phyloP scores from a whole-genome alignment of 2,888 invertebrate species.

The Digitonthophagus gazella region DNA sequence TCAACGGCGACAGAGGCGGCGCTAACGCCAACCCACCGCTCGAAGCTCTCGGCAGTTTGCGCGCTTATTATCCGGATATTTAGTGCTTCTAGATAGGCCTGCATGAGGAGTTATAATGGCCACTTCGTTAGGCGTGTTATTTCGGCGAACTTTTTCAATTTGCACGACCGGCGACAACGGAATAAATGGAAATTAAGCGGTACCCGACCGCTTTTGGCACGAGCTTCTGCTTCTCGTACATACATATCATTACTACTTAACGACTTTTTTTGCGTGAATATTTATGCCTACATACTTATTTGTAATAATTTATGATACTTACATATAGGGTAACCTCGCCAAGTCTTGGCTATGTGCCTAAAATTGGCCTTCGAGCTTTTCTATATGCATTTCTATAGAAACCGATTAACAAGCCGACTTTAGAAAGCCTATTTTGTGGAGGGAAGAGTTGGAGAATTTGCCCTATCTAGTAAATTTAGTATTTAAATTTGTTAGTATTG shows the following conservation, averaged over 20 bases:
- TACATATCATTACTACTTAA: background rate
- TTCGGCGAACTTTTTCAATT: background rate
- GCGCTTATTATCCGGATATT: background rate
- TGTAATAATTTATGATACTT: too few relatives aligned
- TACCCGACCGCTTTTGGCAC: background rate
- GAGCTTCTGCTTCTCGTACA: background rate
- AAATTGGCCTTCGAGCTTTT: too few relatives aligned
- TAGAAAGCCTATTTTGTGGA: too few relatives aligned
- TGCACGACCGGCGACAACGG: background rate
- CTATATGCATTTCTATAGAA: too few relatives aligned
- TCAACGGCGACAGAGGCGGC: slow-evolving; percentile 18
- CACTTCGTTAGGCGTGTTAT: background rate
- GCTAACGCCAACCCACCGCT: slow-evolving; percentile 5
- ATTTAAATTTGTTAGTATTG: too few relatives aligned
- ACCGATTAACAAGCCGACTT: too few relatives aligned
- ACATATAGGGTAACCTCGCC: too few relatives aligned
- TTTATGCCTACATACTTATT: too few relatives aligned
- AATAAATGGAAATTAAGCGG: background rate
- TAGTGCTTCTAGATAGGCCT: background rate
- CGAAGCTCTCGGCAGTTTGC: slow-evolving; percentile 9
- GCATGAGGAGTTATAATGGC: background rate
- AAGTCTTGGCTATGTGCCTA: too few relatives aligned
- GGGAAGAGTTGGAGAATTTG: too few relatives aligned
- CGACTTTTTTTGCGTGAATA: too few relatives aligned
- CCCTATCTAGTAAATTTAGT: too few relatives aligned